Conservation (phyloP, 1,140 invertebrate species). For the Cotesia glomerata region DNA sequence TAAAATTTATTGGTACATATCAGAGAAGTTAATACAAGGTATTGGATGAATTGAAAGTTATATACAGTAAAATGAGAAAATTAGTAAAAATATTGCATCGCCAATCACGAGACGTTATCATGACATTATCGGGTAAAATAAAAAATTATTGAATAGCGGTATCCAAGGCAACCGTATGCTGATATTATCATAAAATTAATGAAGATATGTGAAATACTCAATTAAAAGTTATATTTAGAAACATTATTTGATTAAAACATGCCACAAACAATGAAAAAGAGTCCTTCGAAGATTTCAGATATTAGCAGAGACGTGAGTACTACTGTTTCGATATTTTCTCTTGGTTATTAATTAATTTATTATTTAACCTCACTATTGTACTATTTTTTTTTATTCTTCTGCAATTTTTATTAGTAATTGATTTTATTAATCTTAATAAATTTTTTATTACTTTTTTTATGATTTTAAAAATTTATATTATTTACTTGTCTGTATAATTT, state of each 20-base stretch:
- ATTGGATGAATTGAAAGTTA: not conserved
- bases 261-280: constrained; percentile 37
- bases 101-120: too few species aligned
- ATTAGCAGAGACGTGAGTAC: constrained; percentile 35
- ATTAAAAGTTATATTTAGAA: constrained; percentile 8
- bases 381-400: too few species aligned
- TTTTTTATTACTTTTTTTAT: constrained; percentile 22
- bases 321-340: too few species aligned
- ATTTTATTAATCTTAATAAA: not conserved
- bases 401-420: not conserved
- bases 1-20: not conserved
- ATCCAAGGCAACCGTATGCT: constrained; percentile 21
- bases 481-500: too few species aligned
- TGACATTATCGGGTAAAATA: not conserved
- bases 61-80: too few species aligned
- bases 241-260: constrained; percentile 21
- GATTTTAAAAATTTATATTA: too few species aligned
- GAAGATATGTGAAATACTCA: constrained; percentile 8
- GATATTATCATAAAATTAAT: constrained; percentile 7
- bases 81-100: too few species aligned
- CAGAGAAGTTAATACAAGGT: not conserved
- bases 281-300: constrained; percentile 37
- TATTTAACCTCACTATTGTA: not conserved
- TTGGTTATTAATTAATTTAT: not conserved
- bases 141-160: not conserved